Percentiles rank a stretch among this genome's conserved stretches.
Conservation (phyloP, 2,113 vertebrate species). For the Alouatta palliata region DNA sequence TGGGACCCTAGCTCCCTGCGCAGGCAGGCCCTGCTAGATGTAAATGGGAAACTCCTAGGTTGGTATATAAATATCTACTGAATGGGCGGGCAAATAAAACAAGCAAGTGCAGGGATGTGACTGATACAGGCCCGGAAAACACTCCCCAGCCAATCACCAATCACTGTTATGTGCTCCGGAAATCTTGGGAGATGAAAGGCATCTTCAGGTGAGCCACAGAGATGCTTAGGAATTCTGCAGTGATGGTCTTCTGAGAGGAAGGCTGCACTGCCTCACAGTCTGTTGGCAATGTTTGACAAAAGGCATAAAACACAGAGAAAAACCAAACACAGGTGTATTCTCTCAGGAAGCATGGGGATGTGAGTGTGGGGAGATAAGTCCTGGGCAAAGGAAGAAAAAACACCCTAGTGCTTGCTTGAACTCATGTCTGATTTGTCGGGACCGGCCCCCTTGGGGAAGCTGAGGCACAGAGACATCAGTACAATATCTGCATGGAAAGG, state of each 20-base stretch:
- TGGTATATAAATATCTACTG: fast-evolving
- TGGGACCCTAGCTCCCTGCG: not conserved
- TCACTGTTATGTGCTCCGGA: not conserved
- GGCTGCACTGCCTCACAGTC: fast-evolving
- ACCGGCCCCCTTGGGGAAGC: not conserved
- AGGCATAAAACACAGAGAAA: not conserved
- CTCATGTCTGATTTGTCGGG: not conserved
- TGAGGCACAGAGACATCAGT: not conserved
- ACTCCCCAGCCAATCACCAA: fast-evolving
- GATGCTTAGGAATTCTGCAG: not conserved
- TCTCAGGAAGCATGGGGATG: not conserved
- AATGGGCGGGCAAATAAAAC: not conserved
- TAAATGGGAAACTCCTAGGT: not conserved
- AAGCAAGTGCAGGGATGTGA: not conserved
- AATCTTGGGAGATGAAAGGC: not conserved
- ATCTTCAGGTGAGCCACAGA: not conserved
- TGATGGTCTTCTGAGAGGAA: not conserved
- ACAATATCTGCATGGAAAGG: not conserved
- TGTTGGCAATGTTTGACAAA: not conserved
- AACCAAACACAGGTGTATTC: not conserved
- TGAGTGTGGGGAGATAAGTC: not conserved
- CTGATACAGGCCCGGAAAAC: not conserved
- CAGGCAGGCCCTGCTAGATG: not conserved
- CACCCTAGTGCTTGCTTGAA: not conserved
- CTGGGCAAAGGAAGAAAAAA: not conserved